Evolutionary conservation across 1,140 invertebrate species (phyloP).

Genomic region (Medauroidea extradentata): DNA sequence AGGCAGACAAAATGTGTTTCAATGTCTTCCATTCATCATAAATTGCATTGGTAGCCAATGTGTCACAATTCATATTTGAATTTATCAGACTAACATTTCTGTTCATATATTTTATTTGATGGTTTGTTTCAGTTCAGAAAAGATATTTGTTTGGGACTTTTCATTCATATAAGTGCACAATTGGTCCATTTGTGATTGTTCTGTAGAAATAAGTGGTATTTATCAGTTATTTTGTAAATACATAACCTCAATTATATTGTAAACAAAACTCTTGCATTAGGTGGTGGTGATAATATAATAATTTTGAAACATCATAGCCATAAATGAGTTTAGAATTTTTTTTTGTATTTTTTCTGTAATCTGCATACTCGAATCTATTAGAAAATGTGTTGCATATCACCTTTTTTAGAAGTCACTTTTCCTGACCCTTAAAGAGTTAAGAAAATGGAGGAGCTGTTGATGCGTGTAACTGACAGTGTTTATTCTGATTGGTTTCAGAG

Average conservation of each 20-base stretch:
- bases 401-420: too few species aligned
- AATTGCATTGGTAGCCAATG: not conserved
- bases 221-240: not conserved
- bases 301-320: not conserved
- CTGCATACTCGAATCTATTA: not conserved
- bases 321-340: not conserved
- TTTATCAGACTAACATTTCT: not conserved
- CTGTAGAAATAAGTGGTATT: not conserved
- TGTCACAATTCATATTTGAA: not conserved
- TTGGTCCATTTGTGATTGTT: too few species aligned
- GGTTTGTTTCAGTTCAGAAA: not conserved
- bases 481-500: too few species aligned
- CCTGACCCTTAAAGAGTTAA: not conserved
- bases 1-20: slow-evolving; percentile 12
- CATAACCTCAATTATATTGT: too few species aligned
- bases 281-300: not conserved
- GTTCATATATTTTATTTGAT: not conserved
- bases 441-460: too few species aligned
- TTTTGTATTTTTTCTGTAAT: not conserved
- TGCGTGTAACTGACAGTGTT: too few species aligned
- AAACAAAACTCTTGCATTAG: not conserved
- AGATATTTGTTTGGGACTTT: not conserved
- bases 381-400: not conserved
- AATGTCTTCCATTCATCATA: slow-evolving; percentile 3
- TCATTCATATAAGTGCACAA: not conserved